phyloP scores from a whole-genome alignment of 2,888 invertebrate genomes.

The Megastigmus dorsalis region DNA sequence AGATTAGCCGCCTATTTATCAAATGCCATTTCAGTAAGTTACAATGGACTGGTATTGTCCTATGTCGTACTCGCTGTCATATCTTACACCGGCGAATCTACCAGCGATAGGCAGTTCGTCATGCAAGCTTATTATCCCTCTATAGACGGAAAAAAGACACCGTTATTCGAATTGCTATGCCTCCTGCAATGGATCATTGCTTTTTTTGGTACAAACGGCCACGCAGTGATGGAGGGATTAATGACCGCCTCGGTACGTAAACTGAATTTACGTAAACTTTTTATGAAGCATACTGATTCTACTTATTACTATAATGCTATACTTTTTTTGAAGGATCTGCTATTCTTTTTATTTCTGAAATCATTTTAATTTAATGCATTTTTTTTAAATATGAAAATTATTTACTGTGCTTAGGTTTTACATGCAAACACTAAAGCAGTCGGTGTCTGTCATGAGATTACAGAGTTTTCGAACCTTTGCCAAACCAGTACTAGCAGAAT shows the following conservation, averaged over 20 bases:
- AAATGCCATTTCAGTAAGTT: not conserved
- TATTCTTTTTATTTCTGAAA: no score
- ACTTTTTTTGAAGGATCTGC: no score
- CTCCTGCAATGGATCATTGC: not conserved
- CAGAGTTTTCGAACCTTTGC: conserved; percentile 40
- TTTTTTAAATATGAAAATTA: no score
- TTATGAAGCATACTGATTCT: no score
- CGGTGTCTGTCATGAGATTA: conserved; percentile 34
- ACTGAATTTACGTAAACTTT: no score
- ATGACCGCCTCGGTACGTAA: conserved; percentile 15
- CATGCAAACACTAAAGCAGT: conserved; percentile 30
- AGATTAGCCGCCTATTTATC: not conserved
- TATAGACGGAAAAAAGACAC: not conserved
- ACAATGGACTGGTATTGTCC: conserved; percentile 15
- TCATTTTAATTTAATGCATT: no score
- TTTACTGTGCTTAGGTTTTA: no score
- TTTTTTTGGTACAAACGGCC: conserved; percentile 4
- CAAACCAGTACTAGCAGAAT: not conserved
- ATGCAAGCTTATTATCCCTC: conserved; percentile 24
- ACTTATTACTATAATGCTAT: no score
- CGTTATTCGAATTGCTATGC: conserved; percentile 17
- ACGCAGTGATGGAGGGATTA: conserved; percentile 21
- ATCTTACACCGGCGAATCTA: not conserved
- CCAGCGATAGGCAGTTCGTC: conserved; percentile 1
- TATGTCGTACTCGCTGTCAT: not conserved